Percentiles rank a stretch among this genome's conserved stretches.
Conservation (phyloP, 2,888 invertebrate species). For the Ariolimax columbianus region DNA sequence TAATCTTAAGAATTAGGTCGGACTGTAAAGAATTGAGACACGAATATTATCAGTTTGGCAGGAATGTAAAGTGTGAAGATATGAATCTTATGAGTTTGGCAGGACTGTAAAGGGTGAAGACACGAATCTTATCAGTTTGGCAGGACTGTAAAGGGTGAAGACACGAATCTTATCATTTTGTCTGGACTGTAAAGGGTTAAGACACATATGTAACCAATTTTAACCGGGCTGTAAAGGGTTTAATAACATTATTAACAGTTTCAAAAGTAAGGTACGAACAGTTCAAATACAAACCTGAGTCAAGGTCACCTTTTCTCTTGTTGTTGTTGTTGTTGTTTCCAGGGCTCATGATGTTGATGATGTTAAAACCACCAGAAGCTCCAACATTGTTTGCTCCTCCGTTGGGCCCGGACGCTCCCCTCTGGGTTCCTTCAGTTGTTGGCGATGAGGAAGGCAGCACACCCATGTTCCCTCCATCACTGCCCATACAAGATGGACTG, state of each 20-base stretch:
- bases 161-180: too few relatives aligned
- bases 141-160: too few relatives aligned
- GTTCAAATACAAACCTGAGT: slow-evolving; percentile 30
- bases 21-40: too few relatives aligned
- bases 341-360: slow-evolving; percentile 39
- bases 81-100: too few relatives aligned
- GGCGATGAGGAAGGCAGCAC: slow-evolving; percentile 24
- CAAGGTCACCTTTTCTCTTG: slow-evolving; percentile 41
- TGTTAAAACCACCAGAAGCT: slow-evolving; percentile 30
- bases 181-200: too few relatives aligned
- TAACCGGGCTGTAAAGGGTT: too few relatives aligned
- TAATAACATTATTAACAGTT: neutral
- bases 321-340: slow-evolving; percentile 37
- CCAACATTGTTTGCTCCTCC: slow-evolving; percentile 1
- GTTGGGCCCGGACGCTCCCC: slow-evolving; percentile 25
- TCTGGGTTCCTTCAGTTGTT: neutral
- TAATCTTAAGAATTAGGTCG: too few relatives aligned
- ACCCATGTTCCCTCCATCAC: slow-evolving; percentile 12
- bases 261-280: neutral
- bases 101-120: too few relatives aligned
- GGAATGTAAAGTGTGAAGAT: too few relatives aligned
- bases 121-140: too few relatives aligned
- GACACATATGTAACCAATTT: too few relatives aligned
- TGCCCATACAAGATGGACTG: slow-evolving; percentile 48
- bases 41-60: too few relatives aligned